Base-by-base conservation (phyloP, 30 jellyfish, hydroid and myxozoan species). In the Sanderia malayensis region DNA sequence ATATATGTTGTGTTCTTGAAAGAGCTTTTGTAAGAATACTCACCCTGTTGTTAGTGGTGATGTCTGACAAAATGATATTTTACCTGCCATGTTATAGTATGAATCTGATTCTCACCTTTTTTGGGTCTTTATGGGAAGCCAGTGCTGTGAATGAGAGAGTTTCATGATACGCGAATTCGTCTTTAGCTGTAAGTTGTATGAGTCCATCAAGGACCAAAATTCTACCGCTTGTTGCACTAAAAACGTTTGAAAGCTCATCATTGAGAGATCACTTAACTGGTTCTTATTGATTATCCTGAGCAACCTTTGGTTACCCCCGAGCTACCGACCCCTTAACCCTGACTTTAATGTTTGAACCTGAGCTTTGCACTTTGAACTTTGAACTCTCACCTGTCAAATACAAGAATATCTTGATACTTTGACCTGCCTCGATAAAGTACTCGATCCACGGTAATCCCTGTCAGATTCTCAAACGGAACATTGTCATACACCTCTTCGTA, bases 111-210 rank as follows among this genome's bases (percentile, higher is more conserved):
- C 60, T 13, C 13, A 60, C 86, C 75, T 74, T 58, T 60, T 74
- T 44, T 18, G 86, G 86, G 25, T 74, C 46, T 17, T 18, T 55
- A 28, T 74, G 86, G 2, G 59, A 58, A 4, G 86, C 0, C 67
- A 74, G 20, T 4, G 86, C 58, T 6, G 79, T 37, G 34, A 74
- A 74, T 34, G 86, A 75, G 0, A 74, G 68, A 0, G 77, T 74
- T 28, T 74, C 86, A 59, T 74, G 86, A 26, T 74, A 74, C 1
- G 79, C 44, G 59, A 74, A 74, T 44, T 74, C 86, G 31, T 74
- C 86, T 20, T 19, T 24, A 26, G 59, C 65, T 41, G 80, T 26
- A 10, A 74, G 73, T 61, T 74, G 86, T 3, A 74, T 1, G 24
- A 0, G 15, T 18, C 79, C 86, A 34, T 74, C 77, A 23, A 74